Evolutionary conservation across 1,140 invertebrate species (phyloP), one percentile per base, ranked within the genome.

Genomic region (Achatina immaculata): DNA sequence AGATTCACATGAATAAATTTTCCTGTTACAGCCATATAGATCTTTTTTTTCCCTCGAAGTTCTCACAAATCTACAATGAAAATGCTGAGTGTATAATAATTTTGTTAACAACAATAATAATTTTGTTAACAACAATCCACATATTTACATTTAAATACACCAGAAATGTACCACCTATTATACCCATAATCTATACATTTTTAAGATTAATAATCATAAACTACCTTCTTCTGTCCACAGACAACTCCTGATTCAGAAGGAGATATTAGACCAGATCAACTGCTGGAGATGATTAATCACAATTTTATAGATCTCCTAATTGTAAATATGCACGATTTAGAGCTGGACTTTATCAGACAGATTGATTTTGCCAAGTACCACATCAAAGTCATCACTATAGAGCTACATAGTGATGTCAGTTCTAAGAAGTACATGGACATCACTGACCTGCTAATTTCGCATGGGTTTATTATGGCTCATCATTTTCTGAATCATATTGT

Each of bases 381-480:
- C 14, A 73, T 73, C 71, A 2, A 11, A 11, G 71, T 73, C 16
- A 73, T 73, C 40, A 45, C 40, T 3, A 31, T 73, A 34, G 71
- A 45, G 71, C 45, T 73, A 11, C 28, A 48, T 28, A 1, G 19
- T 7, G 43, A 48, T 34, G 28, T 11, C 43, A 43, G 40, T 7
- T 4, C 1, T 6, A 43, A 73, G 9, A 34, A 51, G 31, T 73
- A 73, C 21, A 19, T 28, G 43, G 38, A 9, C 1, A 7, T 73
- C 7, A 19, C 43, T 2, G 34, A 34, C 34, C n/a, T 45, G 2
- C 24, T 73, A 31, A 16, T 24, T 11, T 34, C 38, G 2, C 16
- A 31, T 21, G 28, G 43, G 6, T 73, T 48, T 43, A 19, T 34
- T 1, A 43, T 51, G 1, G 40, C 31, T 3, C 71, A 73, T 31